A percentile compares a stretch with the other conserved stretches of the same genome.
Conservation (phyloP, 2,888 invertebrate species). For the Capitulum mitella region DNA sequence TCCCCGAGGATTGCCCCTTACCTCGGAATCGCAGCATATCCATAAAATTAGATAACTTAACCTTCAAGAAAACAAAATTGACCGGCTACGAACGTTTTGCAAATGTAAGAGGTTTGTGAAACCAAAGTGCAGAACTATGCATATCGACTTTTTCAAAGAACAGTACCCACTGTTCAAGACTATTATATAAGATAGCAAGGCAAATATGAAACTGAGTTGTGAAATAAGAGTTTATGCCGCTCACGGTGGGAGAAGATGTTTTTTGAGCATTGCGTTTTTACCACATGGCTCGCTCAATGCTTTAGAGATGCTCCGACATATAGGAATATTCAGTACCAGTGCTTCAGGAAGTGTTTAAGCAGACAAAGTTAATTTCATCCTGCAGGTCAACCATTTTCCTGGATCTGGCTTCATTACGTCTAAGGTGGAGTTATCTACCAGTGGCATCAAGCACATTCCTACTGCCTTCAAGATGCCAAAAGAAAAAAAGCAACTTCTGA, state of each 20-base stretch:
- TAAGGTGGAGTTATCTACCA: constrained; percentile 80
- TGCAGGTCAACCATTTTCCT: constrained; percentile 78
- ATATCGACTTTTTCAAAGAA: too few species aligned
- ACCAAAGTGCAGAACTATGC: too few species aligned
- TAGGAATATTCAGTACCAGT: neutral
- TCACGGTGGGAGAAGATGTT: neutral
- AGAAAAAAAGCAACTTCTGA: constrained; percentile 60
- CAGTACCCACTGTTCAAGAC: too few species aligned
- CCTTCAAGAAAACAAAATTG: too few species aligned
- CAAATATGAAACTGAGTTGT: neutral
- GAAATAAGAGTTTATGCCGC: neutral
- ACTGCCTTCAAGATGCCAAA: constrained; percentile 78
- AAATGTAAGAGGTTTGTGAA: too few species aligned
- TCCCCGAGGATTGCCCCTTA: too few species aligned
- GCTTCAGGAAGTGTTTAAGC: neutral
- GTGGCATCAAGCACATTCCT: constrained; percentile 70
- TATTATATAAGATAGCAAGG: too few species aligned
- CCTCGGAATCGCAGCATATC: too few species aligned
- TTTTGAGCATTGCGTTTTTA: neutral
- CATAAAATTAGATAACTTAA: too few species aligned
- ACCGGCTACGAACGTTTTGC: too few species aligned
- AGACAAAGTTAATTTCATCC: neutral
- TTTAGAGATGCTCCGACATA: neutral
- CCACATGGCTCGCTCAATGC: neutral
- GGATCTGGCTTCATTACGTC: constrained; percentile 88